Evolutionary conservation across 2,888 invertebrate genomes (phyloP).

Genomic region (Mesopsocus fuscifrons): DNA sequence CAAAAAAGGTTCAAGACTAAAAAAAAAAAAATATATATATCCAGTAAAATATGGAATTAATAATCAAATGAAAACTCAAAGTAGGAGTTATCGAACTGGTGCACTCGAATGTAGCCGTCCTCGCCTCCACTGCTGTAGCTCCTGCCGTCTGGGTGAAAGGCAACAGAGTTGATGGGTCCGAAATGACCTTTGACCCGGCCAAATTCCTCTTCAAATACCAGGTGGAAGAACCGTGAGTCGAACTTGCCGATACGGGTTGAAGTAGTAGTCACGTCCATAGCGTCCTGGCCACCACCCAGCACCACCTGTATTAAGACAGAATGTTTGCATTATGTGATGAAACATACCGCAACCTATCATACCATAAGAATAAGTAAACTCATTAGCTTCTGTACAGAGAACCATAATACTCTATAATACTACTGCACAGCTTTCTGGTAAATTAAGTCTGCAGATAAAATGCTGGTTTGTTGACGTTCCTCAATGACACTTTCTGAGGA

Average conservation of each 20-base stretch:
- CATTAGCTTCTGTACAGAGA: no score
- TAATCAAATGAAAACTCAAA: conserved; percentile 91
- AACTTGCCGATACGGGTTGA: conserved; percentile 91
- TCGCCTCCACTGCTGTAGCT: conserved; percentile 96
- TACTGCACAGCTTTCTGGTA: no score
- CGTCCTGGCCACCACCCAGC: conserved; percentile 97
- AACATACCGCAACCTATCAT: no score
- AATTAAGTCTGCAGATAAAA: no score
- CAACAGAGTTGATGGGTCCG: conserved; percentile 96
- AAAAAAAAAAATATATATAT: no score
- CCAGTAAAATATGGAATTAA: no score
- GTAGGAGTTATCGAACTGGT: conserved; percentile 90
- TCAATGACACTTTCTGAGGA: no score
- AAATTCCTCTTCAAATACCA: conserved; percentile 94
- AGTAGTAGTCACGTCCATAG: conserved; percentile 96
- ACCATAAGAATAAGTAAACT: no score
- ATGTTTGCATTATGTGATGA: conserved; percentile 3
- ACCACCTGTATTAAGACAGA: conserved; percentile 40
- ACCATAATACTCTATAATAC: background rate
- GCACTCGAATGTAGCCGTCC: conserved; percentile 93
- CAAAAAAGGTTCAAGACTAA: no score
- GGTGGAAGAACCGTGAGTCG: conserved; percentile 84
- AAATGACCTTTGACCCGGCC: conserved; percentile 98
- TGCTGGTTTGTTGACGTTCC: no score
- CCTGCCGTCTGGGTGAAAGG: conserved; percentile 95